Base-by-base conservation (phyloP, 1,140 invertebrate genomes). In the Listronotus bonariensis region DNA sequence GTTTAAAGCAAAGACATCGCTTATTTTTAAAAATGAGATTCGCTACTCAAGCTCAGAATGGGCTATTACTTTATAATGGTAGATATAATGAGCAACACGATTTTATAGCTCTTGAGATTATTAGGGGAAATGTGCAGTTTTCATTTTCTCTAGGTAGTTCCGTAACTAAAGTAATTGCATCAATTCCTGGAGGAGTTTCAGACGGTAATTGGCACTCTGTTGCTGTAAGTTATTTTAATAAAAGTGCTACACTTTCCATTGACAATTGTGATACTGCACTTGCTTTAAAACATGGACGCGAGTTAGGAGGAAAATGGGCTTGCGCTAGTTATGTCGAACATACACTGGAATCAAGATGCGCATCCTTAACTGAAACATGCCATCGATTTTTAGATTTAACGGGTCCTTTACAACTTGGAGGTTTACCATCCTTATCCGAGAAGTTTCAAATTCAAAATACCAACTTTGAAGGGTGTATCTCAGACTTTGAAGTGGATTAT, bases 161-260 rank as follows among this genome's bases (percentile, higher is more conserved):
- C 40, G 85, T 89, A 0, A 90, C 89, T 0, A 83, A 85, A 60
- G 88, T 95, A 0, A 81, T 80, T 0, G 87, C 89, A 0, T 80
- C 86, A 15, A 83, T 92, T 11, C 85, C 87, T 0, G 85, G 84
- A 0, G 88, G 91, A 0, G 85, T 98, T 0, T 90, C 90, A 20
- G 93, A 98, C 78, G 97, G 97, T 0, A 78, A 88, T 12, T 99
- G 97, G 97, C 95, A 98, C 78, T 87, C 88, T n/a, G 92, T 97
- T 0, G 86, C 88, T 62, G 85, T 99, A 0, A 83, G 87, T 6
- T 99, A 98, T 75, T 86, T 90, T 41, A 96, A 98, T 77, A 88
- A 89, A 84, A 93, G 89, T 12, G 93, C 91, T 0, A 93, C 92
- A 0, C 76, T 99, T 4, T 88, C 89, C 0, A 72, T 99, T 6